These are phyloP conservation scores for Periplaneta americana DNA, from an alignment of 1,140 invertebrate species.

Conservation along the genomic window DNA sequence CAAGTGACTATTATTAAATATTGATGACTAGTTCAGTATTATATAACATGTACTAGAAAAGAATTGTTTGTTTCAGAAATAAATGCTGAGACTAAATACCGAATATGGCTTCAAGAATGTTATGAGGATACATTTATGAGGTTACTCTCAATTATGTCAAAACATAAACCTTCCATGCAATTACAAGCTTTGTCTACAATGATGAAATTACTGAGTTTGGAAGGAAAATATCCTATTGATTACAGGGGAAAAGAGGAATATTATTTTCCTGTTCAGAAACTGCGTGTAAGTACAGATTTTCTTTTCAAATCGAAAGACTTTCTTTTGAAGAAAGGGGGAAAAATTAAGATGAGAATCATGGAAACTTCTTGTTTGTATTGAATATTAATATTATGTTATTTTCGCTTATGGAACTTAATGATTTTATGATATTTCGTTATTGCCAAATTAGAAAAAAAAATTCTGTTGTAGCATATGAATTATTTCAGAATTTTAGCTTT, in stretches of 20 bases:
- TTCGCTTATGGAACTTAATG: no score
- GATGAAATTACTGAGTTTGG: slow-evolving; percentile 56
- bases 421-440: not conserved
- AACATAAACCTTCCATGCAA: slow-evolving; percentile 43
- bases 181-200: slow-evolving; percentile 57
- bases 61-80: slow-evolving; percentile 39
- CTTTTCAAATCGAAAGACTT: not conserved
- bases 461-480: no score
- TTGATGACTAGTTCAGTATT: no score
- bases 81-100: slow-evolving; percentile 50
- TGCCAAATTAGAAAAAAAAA: no score
- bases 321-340: no score
- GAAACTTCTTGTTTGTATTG: not conserved
- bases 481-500: no score
- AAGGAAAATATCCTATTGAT: slow-evolving; percentile 57
- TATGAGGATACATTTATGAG: slow-evolving; percentile 53
- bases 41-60: no score
- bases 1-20: no score
- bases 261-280: slow-evolving; percentile 51
- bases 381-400: no score
- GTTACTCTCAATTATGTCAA: slow-evolving; percentile 44
- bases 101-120: slow-evolving; percentile 50
- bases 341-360: not conserved
- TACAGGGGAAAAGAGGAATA: slow-evolving; percentile 38
- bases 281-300: slow-evolving; percentile 40